Percentiles rank a stretch among this genome's conserved stretches.
Evolutionary conservation across 2,888 invertebrate species (phyloP).

Genomic region (Tethea ocularis): DNA sequence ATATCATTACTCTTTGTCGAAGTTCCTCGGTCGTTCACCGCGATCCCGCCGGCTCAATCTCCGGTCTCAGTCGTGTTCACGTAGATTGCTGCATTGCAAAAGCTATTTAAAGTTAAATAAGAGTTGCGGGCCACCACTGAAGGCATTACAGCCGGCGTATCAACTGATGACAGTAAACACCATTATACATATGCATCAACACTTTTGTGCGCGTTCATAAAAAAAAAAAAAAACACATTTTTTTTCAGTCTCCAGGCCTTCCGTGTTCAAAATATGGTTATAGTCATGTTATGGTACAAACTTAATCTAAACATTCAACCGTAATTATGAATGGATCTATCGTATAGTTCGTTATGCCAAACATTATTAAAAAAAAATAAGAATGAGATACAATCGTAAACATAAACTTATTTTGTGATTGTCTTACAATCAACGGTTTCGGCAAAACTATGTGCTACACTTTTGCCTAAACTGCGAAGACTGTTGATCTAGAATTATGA

Average conservation of each 20-base stretch:
- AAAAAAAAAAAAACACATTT: no score
- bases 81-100: slow-evolving; percentile 49
- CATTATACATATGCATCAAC: not conserved
- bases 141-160: slow-evolving; percentile 14
- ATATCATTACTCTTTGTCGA: slow-evolving; percentile 67
- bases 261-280: no score
- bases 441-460: not conserved
- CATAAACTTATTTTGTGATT: not conserved
- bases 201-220: not conserved
- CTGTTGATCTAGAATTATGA: not conserved
- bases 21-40: slow-evolving; percentile 50
- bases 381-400: not conserved
- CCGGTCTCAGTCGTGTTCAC: slow-evolving; percentile 44
- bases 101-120: slow-evolving; percentile 66
- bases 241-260: no score
- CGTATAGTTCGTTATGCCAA: not conserved
- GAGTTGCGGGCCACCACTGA: slow-evolving; percentile 37
- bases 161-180: no score
- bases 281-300: no score
- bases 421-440: not conserved
- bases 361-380: not conserved
- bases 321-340: not conserved
- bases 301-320: no score
- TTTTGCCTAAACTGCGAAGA: not conserved
- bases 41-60: slow-evolving; percentile 53